Percentiles rank a stretch among this genome's conserved stretches.
Conservation (phyloP, 92 coral and sea anemone species). For the Desmophyllum pertusum region DNA sequence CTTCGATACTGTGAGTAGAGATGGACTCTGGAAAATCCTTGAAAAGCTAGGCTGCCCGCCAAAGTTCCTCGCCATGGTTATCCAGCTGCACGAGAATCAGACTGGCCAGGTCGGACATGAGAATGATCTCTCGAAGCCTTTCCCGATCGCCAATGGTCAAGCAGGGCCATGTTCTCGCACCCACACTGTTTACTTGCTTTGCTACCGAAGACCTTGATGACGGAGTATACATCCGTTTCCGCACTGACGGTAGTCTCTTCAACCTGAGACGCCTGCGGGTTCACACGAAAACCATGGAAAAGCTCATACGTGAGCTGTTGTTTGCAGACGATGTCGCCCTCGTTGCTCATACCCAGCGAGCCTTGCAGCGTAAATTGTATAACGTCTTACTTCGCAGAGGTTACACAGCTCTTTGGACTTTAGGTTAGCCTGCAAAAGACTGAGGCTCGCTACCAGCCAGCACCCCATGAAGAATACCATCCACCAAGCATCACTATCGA, state of each 20-base stretch:
- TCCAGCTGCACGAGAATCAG: conserved; percentile 26
- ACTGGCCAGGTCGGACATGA: conserved; percentile 24
- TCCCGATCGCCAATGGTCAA: conserved; percentile 8
- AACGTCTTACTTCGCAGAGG: not conserved
- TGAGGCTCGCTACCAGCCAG: conserved; percentile 38
- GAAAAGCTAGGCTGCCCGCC: conserved; percentile 28
- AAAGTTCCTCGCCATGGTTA: conserved; percentile 3
- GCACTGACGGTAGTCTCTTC: conserved; percentile 50
- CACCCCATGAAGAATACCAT: conserved; percentile 31
- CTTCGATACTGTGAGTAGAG: conserved; percentile 44
- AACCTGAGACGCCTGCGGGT: conserved; percentile 47
- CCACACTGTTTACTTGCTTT: conserved; percentile 23
- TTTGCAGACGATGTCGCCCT: conserved; percentile 42
- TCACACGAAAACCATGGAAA: conserved; percentile 52
- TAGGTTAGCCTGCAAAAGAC: conserved; percentile 22
- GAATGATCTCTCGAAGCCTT: conserved; percentile 12
- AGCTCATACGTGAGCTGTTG: conserved; percentile 43
- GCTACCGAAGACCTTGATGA: conserved; percentile 37
- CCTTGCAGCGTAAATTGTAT: conserved; percentile 35
- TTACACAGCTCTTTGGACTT: conserved; percentile 18
- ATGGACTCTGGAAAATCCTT: conserved; percentile 19
- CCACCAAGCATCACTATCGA: conserved; percentile 13
- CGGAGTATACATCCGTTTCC: conserved; percentile 29
- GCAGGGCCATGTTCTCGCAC: conserved; percentile 31
- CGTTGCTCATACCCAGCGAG: not conserved